These are phyloP conservation scores for Drosophila willistoni DNA, from an alignment of 1,140 invertebrate species.

Conservation along the genomic window DNA sequence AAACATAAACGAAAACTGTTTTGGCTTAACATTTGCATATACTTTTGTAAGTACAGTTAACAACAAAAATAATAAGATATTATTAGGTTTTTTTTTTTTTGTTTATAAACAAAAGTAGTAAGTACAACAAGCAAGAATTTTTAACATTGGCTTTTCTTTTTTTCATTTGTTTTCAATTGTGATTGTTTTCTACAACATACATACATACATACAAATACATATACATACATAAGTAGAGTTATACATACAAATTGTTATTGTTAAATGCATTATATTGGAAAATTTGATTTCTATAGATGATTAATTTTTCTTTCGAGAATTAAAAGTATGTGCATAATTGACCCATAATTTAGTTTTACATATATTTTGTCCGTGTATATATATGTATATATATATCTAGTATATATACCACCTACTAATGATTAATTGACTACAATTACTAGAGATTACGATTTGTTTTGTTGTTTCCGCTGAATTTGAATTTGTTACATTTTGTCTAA, in stretches of 20 bases:
- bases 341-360: slow-evolving; percentile 55
- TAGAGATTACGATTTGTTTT: slow-evolving; percentile 68
- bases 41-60: slow-evolving; percentile 68
- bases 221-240: background rate
- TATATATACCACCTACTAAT: slow-evolving; percentile 40
- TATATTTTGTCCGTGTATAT: slow-evolving; percentile 8
- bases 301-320: slow-evolving; percentile 22
- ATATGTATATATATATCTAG: slow-evolving; percentile 6
- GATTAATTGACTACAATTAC: slow-evolving; percentile 77
- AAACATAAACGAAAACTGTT: slow-evolving; percentile 45
- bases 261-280: slow-evolving; percentile 76
- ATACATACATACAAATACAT: slow-evolving; percentile 56
- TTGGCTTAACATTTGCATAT: slow-evolving; percentile 7
- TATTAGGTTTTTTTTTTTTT: no score
- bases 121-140: slow-evolving; percentile 71
- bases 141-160: slow-evolving; percentile 48
- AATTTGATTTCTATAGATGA: slow-evolving; percentile 46
- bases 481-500: slow-evolving; percentile 32
- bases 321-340: slow-evolving; percentile 57
- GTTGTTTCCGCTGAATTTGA: slow-evolving; percentile 38
- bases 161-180: slow-evolving; percentile 17
- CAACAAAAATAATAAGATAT: slow-evolving; percentile 43
- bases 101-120: slow-evolving; percentile 41
- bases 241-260: slow-evolving; percentile 46
- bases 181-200: slow-evolving; percentile 39